Evolutionary conservation across 1,140 invertebrate species (phyloP), one percentile per base, ranked within the genome.

Genomic region (Octopus sinensis): DNA sequence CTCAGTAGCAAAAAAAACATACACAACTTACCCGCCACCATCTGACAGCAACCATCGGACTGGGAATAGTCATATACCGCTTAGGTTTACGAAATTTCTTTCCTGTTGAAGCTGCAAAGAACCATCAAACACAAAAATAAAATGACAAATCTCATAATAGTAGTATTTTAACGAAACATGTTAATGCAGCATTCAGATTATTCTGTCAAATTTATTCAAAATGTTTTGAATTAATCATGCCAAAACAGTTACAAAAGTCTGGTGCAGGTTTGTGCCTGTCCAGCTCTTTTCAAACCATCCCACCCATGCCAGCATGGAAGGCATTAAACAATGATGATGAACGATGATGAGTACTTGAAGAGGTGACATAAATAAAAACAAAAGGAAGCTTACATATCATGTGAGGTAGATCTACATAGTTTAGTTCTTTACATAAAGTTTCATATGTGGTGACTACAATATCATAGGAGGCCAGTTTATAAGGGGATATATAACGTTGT

Each of bases 401-500:
- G 84, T 93, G 92, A 17, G 92, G 91, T 4, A 93, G 83, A 87
- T 93, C 91, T 12, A 92, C 91, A 88, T 92, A 93, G 85, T 93
- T 91, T 7, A 95, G 86, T 86, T 95, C 94, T 62, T 89, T 91
- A 43, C 92, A 89, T 5, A 95, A 89, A 0, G 93, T 92, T 81
- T 91, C 90, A 86, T 95, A 96, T 5, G 95, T 94, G 0, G 94
- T 95, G 9, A 96, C 91, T 0, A 96, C 93, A 81, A 96, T 92
- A 87, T 96, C 95, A 86, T 94, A 94, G n/a, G 84, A 81, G 6
- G 93, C 93, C 54, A 96, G 89, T 54, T 91, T 90, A 30, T 88
- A 87, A 6, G 95, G 95, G 88, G 94, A 94, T 23, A 94, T 90
- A 89, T 93, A 95, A 53, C 92, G 91, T 71, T 92, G 90, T 9